Evolutionary conservation across 2,888 invertebrate genomes (phyloP), one percentile per base, ranked within the genome.

Genomic region (Melolontha melolontha): DNA sequence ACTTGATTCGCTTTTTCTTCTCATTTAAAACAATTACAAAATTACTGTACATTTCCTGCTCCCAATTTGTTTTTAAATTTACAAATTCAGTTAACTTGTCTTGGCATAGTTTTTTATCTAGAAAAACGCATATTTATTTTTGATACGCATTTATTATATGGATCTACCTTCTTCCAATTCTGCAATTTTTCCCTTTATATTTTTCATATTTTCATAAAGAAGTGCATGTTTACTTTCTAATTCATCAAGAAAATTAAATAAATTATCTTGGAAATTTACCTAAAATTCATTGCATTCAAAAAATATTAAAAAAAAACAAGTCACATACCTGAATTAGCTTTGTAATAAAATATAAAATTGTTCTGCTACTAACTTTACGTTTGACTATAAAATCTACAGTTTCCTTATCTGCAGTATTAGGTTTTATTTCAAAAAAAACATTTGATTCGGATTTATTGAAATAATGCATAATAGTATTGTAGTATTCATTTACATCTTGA

Each of bases 1-100:
- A 79, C 65, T 79, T 79, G 68, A 82, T 82, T 49, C 78, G 73
- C 22, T 72, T 75, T 70, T 82, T 82, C 65, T 83, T 83, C 70
- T 81, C 81, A 73, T 82, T 82, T 71, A 83, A 70, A 39, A 80
- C 50, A 57, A 77, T 70, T 27, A 79, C 66, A 75, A 82, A 82
- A 34, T 75, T 77, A 55, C 77, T 78, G 12, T 77, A 78, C 65
- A 81, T 73, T 67, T 77, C 73, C 57, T 76, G 66, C 59, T 81
- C 81, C 22, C 67, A 64, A 62, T 72, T 70, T 29, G 65, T 55
- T 67, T 74, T 74, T 16, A 67, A 41, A 34, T 70, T 69, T 0
- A 67, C 64, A 63, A 72, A 73, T 17, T 75, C 71, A 22, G 68
- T 54, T 27, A 71, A 64, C 52, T 71, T 70, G 34, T 68, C 14